Percentiles rank a stretch among this genome's conserved stretches.
These are phyloP conservation scores for Acipenser transmontanus DNA, from an alignment of 2,797 vertebrate genomes.

Conservation along the genomic window DNA sequence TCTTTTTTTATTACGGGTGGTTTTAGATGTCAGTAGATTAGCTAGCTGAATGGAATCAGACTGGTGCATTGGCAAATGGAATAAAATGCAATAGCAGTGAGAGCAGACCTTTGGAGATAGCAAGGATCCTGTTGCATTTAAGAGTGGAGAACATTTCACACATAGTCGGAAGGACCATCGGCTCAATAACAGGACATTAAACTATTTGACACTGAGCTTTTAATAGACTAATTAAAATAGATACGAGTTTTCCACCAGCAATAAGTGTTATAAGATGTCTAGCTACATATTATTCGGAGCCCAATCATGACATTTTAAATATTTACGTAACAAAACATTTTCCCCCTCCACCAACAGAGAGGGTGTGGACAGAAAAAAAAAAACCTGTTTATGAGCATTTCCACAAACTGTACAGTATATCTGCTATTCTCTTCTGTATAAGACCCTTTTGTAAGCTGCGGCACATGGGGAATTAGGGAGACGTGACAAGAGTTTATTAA, in stretches of 20 bases:
- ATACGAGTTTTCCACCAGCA: conserved; percentile 9
- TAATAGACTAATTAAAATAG: conserved; percentile 42
- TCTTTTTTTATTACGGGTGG: conserved; percentile 9
- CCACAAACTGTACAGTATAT: too few relatives aligned
- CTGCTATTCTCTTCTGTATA: too few relatives aligned
- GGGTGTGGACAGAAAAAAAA: too few relatives aligned
- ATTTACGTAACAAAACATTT: too few relatives aligned
- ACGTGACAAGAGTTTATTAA: too few relatives aligned
- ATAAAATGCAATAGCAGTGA: background rate
- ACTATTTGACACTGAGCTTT: conserved; percentile 47
- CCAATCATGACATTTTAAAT: too few relatives aligned
- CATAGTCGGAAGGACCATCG: conserved; percentile 49
- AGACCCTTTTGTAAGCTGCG: too few relatives aligned
- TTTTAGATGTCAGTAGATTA: conserved; percentile 13
- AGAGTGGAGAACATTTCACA: conserved; percentile 53
- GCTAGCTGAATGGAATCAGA: conserved; percentile 9
- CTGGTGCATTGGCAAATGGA: conserved; percentile 7
- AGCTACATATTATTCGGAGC: too few relatives aligned
- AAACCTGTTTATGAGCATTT: too few relatives aligned
- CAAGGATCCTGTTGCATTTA: conserved; percentile 31
- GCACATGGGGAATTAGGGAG: too few relatives aligned
- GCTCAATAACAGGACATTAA: conserved; percentile 43
- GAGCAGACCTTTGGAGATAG: conserved; percentile 7
- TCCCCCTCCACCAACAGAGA: too few relatives aligned
- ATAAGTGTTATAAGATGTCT: background rate